Conservation (phyloP, 2,113 vertebrate species). For the Rhea americana region DNA sequence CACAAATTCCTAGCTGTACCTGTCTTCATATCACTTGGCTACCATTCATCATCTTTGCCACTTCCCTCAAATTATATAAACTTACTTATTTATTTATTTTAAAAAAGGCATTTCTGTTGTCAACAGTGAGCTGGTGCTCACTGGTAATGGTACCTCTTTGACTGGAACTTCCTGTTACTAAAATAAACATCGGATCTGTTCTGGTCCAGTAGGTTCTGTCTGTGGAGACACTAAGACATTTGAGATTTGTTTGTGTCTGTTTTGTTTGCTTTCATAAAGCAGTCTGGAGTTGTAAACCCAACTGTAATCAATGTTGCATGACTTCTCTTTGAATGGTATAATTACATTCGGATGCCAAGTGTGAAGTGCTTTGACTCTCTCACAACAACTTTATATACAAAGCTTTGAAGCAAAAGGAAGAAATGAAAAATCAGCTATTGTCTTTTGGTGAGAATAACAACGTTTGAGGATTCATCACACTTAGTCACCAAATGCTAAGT, state of each 20-base stretch:
- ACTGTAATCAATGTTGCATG: slow-evolving; percentile 47
- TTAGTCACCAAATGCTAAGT: background rate
- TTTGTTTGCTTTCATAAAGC: slow-evolving; percentile 53
- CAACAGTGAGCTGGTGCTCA: background rate
- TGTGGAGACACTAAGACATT: background rate
- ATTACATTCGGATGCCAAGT: slow-evolving; percentile 67
- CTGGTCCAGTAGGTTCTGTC: slow-evolving; percentile 23
- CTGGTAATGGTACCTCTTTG: slow-evolving; percentile 2
- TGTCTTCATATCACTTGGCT: background rate
- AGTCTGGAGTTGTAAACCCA: slow-evolving; percentile 53
- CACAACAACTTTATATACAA: background rate
- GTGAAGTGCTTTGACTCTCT: slow-evolving; percentile 50
- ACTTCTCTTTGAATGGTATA: slow-evolving; percentile 54
- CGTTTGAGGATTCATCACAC: background rate
- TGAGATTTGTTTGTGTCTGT: slow-evolving; percentile 67
- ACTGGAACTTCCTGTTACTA: slow-evolving; percentile 26
- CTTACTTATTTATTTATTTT: background rate
- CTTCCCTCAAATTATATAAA: background rate
- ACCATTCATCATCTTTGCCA: rapidly evolving
- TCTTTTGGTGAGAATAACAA: slow-evolving; percentile 25
- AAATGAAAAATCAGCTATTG: slow-evolving; percentile 26
- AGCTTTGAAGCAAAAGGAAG: slow-evolving; percentile 27
- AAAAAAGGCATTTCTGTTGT: background rate
- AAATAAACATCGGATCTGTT: slow-evolving; percentile 16
- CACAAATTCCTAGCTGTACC: background rate